Evolutionary conservation across 1,140 invertebrate species (phyloP), one percentile per base, ranked within the genome.

Genomic region (Micrasema longulum): DNA sequence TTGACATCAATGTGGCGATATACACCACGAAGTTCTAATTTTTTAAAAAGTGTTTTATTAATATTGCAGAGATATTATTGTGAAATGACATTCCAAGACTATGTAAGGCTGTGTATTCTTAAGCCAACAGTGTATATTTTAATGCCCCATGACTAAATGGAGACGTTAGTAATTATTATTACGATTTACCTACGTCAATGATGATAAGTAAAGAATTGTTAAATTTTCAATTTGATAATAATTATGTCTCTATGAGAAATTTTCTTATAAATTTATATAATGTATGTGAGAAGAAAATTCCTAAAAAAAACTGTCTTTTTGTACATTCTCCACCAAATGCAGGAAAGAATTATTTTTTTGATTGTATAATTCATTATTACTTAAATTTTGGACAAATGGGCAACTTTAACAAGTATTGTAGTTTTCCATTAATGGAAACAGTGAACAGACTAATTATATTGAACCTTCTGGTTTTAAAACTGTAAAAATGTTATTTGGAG

Each of bases 341-440:
- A 0, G 75, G 76, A 16, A 77, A 76, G 63, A 77, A 75, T 76
- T 78, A 7, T 50, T 76, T 26, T 72, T 76, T 69, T 74, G 20
- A 50, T 57, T 20, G 12, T 7, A 18, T 31, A n/a, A 14, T 38
- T 43, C 76, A 14, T 6, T 60, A 16, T 36, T 36, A 38, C 16
- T 18, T 31, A n/a, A 80, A 80, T 76, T 80, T 77, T 65, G 79
- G 77, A 1, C 76, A 77, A 70, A 79, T 80, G 9, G 77, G 77
- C 2, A 79, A 81, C 72, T 79, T 81, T 72, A 79, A 77, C 72
- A 75, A 76, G 26, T 79, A 79, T 77, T 63, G 57, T 63, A 57
- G 45, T 48, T 80, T 81, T 76, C 80, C 79, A 16, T 57, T 81
- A 53, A 72, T 75, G 73, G 78, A 81, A 38, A 73, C 69, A 67